A percentile compares a stretch with the other conserved stretches of the same genome.
phyloP scores from a whole-genome alignment of 2,113 vertebrate species.

The Bungarus multicinctus region DNA sequence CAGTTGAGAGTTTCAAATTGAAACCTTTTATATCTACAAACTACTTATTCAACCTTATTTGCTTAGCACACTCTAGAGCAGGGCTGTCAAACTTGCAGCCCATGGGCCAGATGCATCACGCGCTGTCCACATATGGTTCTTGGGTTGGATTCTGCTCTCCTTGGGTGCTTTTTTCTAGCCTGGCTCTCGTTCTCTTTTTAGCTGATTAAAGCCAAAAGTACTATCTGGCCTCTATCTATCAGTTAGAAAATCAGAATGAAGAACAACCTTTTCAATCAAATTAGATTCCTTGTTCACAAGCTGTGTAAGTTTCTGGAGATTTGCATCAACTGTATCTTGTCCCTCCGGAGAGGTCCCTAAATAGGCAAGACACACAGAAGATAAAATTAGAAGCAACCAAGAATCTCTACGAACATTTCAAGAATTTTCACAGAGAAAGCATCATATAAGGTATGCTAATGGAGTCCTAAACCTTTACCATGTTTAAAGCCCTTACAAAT shows the following conservation, averaged over 20 bases:
- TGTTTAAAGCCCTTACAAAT: not conserved
- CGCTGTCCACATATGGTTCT: no score
- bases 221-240: not conserved
- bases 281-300: slow-evolving; percentile 99
- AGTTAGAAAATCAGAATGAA: slow-evolving; percentile 51
- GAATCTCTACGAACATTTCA: slow-evolving; percentile 26
- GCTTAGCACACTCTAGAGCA: not conserved
- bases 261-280: slow-evolving; percentile 97
- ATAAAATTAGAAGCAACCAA: slow-evolving; percentile 47
- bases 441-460: not conserved
- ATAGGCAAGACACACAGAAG: slow-evolving; percentile 67
- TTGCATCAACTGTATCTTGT: slow-evolving; percentile 90
- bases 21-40: not conserved
- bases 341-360: slow-evolving; percentile 79
- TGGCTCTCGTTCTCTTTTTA: not conserved
- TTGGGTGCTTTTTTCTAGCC: not conserved
- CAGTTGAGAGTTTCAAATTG: not conserved
- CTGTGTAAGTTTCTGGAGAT: slow-evolving; percentile 98
- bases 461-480: not conserved
- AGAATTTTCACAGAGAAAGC: not conserved
- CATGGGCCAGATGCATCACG: no score
- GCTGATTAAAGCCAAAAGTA: not conserved
- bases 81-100: no score
- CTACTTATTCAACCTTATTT: not conserved
- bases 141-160: not conserved